Evolutionary conservation across 2,888 invertebrate genomes (phyloP), one percentile per base, ranked within the genome.

Genomic region (Notodonta ziczac): DNA sequence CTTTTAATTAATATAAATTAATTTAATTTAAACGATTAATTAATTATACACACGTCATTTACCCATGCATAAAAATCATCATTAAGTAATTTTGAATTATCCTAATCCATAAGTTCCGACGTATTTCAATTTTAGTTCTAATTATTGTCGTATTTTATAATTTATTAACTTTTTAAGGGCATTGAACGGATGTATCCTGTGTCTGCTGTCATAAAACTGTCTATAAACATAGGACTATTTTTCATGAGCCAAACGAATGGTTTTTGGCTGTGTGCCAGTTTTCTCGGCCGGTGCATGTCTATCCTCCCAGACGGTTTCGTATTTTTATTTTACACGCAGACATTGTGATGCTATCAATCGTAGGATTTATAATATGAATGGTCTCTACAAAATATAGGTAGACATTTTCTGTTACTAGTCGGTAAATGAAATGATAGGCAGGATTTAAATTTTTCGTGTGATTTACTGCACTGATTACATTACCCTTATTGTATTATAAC

Each of bases 221-320:
- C 67, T 70, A 77, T 75, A 75, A 78, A 78, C 77, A 80, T 65
- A 73, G 70, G 70, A 72, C 74, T 73, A 76, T 78, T 80, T 80
- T 84, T 84, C 84, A 82, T 77, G 83, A 82, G 83, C 78, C 77
- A 83, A 85, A 85, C 84, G 84, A 82, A 84, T 81, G 85, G 86
- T 85, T 83, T 85, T 82, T 84, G 89, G 89, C 87, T 70, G 59
- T 64, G 78, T 74, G 89, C 90, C 89, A 89, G 84, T 81, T 83
- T 81, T 81, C 80, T 78, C 75, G 77, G 78, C 72, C 80, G 79
- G 40, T 44, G 56, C 44, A 74, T 82, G 83, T 77, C 76, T 78
- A 76, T 76, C 70, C 73, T 77, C 59, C 67, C 66, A 73, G 68
- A 61, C 67, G 59, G 68, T 74, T 77, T 80, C 78, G 84, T 87